Evolutionary conservation across 1,140 invertebrate genomes (phyloP).

Genomic region (Stenopsyche tienmushanensis): DNA sequence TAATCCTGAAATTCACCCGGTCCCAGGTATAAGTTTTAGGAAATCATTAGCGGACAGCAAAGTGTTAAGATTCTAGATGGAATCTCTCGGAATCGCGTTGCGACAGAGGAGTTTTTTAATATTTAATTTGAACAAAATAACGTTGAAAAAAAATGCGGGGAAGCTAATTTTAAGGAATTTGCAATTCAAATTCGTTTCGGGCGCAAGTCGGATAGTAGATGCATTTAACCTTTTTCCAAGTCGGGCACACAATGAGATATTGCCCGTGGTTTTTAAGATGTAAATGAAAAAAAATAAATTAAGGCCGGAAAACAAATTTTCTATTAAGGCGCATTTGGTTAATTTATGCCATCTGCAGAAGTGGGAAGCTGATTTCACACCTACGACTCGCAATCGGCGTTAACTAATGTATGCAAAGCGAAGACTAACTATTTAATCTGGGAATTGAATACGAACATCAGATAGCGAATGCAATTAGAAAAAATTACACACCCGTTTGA

Average conservation of each 20-base stretch:
- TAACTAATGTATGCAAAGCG: background rate
- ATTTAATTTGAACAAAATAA: slow-evolving; percentile 29
- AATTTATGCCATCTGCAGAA: background rate
- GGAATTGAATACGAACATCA: background rate
- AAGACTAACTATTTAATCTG: background rate
- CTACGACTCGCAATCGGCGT: background rate
- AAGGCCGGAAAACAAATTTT: background rate
- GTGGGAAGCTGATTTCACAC: background rate
- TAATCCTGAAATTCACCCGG: too few species aligned
- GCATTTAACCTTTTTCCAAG: slow-evolving; percentile 24
- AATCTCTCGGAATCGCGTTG: slow-evolving; percentile 31
- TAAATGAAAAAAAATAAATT: background rate
- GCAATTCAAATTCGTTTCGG: slow-evolving; percentile 28
- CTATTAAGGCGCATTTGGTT: too few species aligned
- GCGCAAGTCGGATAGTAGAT: slow-evolving; percentile 17
- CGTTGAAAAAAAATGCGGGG: background rate
- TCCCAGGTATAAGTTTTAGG: too few species aligned
- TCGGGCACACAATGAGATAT: slow-evolving; percentile 13
- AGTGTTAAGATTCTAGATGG: slow-evolving; percentile 8
- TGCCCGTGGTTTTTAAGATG: background rate
- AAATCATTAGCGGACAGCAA: too few species aligned
- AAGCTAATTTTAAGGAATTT: slow-evolving; percentile 28
- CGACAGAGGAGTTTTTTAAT: slow-evolving; percentile 21
- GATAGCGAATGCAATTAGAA: too few species aligned
- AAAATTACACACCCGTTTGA: too few species aligned